These are phyloP conservation scores for Odontamblyopus rebecca DNA, from an alignment of 2,797 vertebrate species.

Conservation along the genomic window DNA sequence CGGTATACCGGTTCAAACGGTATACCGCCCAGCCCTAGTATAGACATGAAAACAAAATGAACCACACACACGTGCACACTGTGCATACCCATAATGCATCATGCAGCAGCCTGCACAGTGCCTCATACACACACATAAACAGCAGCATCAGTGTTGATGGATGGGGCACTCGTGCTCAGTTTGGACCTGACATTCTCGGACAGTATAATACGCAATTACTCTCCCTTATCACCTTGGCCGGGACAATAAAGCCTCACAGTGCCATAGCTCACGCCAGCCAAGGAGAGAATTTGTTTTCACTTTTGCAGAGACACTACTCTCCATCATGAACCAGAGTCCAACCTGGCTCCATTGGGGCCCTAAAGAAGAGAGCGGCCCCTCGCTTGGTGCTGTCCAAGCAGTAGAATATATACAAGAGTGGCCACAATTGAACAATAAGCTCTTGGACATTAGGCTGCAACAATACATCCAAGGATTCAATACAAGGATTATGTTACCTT, in stretches of 20 bases:
- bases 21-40: no score
- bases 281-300: slow-evolving; percentile 98
- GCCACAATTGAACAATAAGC: slow-evolving; percentile 42
- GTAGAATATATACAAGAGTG: slow-evolving; percentile 43
- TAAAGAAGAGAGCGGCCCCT: slow-evolving; percentile 36
- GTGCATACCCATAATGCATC: slow-evolving; percentile 54
- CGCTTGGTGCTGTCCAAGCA: slow-evolving; percentile 36
- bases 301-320: slow-evolving; percentile 95
- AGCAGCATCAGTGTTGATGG: slow-evolving; percentile 87
- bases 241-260: slow-evolving; percentile 98
- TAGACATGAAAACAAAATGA: slow-evolving; percentile 39
- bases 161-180: slow-evolving; percentile 95
- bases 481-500: slow-evolving; percentile 11
- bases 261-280: slow-evolving; percentile 98
- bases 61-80: slow-evolving; percentile 19
- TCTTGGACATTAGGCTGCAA: slow-evolving; percentile 14
- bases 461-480: slow-evolving; percentile 2
- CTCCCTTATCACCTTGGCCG: slow-evolving; percentile 99
- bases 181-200: slow-evolving; percentile 99
- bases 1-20: no score
- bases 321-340: slow-evolving; percentile 84
- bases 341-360: slow-evolving; percentile 50
- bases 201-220: slow-evolving; percentile 99
- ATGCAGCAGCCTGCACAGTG: slow-evolving; percentile 59
- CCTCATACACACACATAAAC: slow-evolving; percentile 55